These are phyloP conservation scores for Melangyna quadrimaculata DNA, from an alignment of 2,888 invertebrate species.

Conservation along the genomic window DNA sequence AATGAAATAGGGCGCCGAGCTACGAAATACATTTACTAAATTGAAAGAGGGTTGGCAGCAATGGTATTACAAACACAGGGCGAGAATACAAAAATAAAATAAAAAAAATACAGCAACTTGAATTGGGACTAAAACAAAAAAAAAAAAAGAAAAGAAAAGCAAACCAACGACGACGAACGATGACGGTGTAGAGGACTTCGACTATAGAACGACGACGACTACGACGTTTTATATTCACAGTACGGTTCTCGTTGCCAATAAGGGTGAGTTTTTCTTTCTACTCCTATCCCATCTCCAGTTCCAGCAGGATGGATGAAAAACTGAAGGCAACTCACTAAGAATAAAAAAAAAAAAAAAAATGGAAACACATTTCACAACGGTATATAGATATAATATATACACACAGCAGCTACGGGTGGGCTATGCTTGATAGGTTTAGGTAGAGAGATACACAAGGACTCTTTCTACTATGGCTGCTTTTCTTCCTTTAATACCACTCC, in stretches of 20 bases:
- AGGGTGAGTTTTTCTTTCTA: slow-evolving; percentile 68
- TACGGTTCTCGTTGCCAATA: slow-evolving; percentile 61
- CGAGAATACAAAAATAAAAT: slow-evolving; percentile 40
- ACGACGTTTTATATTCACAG: slow-evolving; percentile 70
- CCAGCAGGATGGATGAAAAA: slow-evolving; percentile 53
- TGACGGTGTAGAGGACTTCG: slow-evolving; percentile 37
- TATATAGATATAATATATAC: slow-evolving; percentile 46
- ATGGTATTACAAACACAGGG: slow-evolving; percentile 40
- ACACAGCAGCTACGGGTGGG: slow-evolving; percentile 57
- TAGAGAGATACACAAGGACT: slow-evolving; percentile 57
- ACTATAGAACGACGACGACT: slow-evolving; percentile 37
- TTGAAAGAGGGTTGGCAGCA: slow-evolving; percentile 69
- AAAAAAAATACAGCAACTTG: slow-evolving; percentile 34
- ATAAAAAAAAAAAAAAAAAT: slow-evolving; percentile 44
- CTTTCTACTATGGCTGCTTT: slow-evolving; percentile 44
- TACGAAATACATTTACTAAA: slow-evolving; percentile 71
- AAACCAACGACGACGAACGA: slow-evolving; percentile 14
- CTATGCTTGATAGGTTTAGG: slow-evolving; percentile 67
- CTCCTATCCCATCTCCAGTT: slow-evolving; percentile 64
- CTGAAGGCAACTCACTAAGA: slow-evolving; percentile 35
- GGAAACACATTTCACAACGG: slow-evolving; percentile 65
- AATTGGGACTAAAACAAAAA: slow-evolving; percentile 65
- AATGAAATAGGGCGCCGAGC: slow-evolving; percentile 69
- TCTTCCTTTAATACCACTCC: slow-evolving; percentile 64
- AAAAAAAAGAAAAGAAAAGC: slow-evolving; percentile 62